Evolutionary conservation across 2,797 vertebrate genomes (phyloP).

Genomic region (Gallirallus australis): DNA sequence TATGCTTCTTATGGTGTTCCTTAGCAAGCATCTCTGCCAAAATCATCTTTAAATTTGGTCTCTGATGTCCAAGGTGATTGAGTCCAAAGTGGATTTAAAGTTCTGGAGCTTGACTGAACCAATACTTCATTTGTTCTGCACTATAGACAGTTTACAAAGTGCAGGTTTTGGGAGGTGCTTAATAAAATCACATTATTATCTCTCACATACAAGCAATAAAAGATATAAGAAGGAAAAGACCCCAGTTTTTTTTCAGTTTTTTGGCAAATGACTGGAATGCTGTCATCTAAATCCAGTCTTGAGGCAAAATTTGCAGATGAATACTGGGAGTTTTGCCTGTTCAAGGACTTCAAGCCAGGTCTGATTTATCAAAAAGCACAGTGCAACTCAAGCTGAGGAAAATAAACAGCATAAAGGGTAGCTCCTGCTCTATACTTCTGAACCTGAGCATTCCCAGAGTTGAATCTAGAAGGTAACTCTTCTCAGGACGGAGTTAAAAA

Average conservation of each 20-base stretch:
- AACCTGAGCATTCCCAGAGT: background rate
- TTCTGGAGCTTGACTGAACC: background rate
- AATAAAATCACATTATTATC: background rate
- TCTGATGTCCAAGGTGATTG: background rate
- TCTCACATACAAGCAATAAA: background rate
- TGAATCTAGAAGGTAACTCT: background rate
- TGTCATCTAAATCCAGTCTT: background rate
- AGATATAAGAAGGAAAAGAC: background rate
- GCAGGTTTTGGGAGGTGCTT: background rate
- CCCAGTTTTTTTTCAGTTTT: background rate
- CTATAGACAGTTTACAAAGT: background rate
- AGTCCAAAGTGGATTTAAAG: background rate
- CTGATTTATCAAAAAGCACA: background rate
- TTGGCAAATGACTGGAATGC: background rate
- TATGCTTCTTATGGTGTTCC: background rate
- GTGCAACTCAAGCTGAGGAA: background rate
- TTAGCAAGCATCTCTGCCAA: background rate
- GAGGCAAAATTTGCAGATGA: background rate
- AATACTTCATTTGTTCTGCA: background rate
- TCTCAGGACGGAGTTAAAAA: background rate
- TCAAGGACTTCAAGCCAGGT: background rate
- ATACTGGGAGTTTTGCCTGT: background rate
- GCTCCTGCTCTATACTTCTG: background rate
- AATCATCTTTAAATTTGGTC: background rate
- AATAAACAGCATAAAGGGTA: background rate